Base-by-base conservation (phyloP, 37 sponge, comb jelly and placozoan genomes). In the Cladorhizidae sp. region DNA sequence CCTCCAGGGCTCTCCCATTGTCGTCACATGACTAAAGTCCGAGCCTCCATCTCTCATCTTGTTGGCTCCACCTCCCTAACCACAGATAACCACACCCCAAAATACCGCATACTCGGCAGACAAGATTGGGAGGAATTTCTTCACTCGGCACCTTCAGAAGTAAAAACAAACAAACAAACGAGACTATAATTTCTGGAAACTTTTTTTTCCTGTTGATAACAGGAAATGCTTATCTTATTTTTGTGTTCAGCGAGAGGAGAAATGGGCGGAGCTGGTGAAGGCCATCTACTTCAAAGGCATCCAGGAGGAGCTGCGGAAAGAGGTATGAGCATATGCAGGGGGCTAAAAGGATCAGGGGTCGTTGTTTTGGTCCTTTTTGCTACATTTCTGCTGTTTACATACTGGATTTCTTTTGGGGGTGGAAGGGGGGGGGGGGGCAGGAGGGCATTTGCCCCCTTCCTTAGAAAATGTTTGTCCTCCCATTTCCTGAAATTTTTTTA, bases 1-100 rank as follows among this genome's bases (percentile, higher is more conserved):
- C 6, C 37, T 43, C 71, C 55, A 88, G 94, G 97, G 97, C 72
- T 90, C 54, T 90, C 94, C 22, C 88, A 96, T 67, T 93, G 97
- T 49, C 91, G 97, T 28, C 92, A 96, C 67, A 84, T 93, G 76
- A 42, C 75, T 32, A 90, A 88, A 45, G 92, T 93, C 9, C 64
- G 83, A 33, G 69, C 72, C 22, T 72, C 65, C 29, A 76, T 96
- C 55, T 78, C 96, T 42, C 92, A 88, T 75, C 80, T 95, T 80
- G 67, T 91, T 0, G 55, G 76, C 64, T 52, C 80, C 23, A 51
- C 54, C 37, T 14, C 57, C 14, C 38, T 64, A 18, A 64, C 28
- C 29, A 25, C 36, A 21, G 42, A 76, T 23, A 57, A 57, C 61
- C 63, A 38, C 45, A 64, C 40, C 32, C 67, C 67, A 18, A 23